Evolutionary conservation across 2,113 vertebrate species (phyloP).

Genomic region (Elanus axillaris): DNA sequence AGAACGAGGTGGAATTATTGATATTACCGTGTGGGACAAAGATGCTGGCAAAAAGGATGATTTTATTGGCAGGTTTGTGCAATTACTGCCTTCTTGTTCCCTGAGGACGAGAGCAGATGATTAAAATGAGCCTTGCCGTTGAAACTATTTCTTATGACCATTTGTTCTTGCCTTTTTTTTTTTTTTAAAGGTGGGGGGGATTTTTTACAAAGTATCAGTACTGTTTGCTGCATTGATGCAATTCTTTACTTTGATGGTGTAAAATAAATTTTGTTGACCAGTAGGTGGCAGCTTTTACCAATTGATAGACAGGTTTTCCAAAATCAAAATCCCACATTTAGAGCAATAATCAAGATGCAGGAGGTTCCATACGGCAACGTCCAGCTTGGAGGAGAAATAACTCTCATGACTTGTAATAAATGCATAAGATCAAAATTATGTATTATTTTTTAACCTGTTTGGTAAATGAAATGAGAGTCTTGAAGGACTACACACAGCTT

Average conservation of each 20-base stretch:
- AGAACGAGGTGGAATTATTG: conserved; percentile 89
- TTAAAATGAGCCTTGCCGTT: neutral
- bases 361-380: neutral
- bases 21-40: conserved; percentile 97
- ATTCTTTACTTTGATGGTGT: neutral
- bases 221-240: neutral
- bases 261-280: conserved; percentile 46
- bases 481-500: neutral
- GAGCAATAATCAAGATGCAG: neutral
- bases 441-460: neutral
- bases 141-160: neutral
- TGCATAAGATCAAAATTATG: neutral
- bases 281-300: conserved; percentile 77
- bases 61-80: conserved; percentile 93
- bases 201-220: neutral
- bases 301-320: neutral
- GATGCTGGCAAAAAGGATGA: conserved; percentile 94
- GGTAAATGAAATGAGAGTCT: neutral
- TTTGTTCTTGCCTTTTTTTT: neutral
- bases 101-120: neutral
- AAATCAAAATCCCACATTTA: neutral
- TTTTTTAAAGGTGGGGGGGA: neutral
- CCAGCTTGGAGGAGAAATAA: neutral
- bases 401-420: neutral
- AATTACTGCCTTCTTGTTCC: neutral